Conservation (phyloP, 35 echinoderm and acorn worm genomes). For the Heliocidaris tuberculata region DNA sequence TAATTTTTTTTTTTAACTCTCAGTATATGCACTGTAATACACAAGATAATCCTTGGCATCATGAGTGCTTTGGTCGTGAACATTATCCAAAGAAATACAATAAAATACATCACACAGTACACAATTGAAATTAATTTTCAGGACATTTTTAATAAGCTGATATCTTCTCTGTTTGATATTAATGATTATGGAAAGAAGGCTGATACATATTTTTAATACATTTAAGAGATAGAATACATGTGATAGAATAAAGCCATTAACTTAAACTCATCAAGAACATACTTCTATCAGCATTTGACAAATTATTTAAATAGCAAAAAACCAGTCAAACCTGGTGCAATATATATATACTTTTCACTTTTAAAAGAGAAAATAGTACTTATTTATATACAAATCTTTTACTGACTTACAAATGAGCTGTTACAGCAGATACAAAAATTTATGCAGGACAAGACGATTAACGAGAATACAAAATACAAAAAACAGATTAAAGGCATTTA, state of each 20-base stretch:
- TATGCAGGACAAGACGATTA: neutral
- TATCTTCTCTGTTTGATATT: constrained; percentile 32
- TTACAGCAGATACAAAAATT: constrained; percentile 42
- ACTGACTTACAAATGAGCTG: constrained; percentile 39
- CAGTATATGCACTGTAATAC: no score
- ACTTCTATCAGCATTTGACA: constrained; percentile 16
- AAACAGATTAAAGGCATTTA: constrained; percentile 15
- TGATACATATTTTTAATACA: constrained; percentile 17
- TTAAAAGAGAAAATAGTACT: constrained; percentile 55
- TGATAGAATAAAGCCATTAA: constrained; percentile 29
- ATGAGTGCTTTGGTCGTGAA: no score
- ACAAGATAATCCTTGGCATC: no score
- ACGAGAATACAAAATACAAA: constrained; percentile 7
- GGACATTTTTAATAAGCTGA: constrained; percentile 48
- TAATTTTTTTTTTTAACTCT: no score
- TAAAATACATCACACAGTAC: neutral
- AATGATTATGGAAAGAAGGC: constrained; percentile 35
- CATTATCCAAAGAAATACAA: neutral
- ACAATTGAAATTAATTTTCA: neutral
- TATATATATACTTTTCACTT: constrained; percentile 41
- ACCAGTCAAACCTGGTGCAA: constrained; percentile 39
- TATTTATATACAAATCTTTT: constrained; percentile 36
- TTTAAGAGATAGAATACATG: constrained; percentile 20
- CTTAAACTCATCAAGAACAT: constrained; percentile 36
- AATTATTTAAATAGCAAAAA: constrained; percentile 5